Base-by-base conservation (phyloP, 2,888 invertebrate species). In the Nephrocerus scutellatus region DNA sequence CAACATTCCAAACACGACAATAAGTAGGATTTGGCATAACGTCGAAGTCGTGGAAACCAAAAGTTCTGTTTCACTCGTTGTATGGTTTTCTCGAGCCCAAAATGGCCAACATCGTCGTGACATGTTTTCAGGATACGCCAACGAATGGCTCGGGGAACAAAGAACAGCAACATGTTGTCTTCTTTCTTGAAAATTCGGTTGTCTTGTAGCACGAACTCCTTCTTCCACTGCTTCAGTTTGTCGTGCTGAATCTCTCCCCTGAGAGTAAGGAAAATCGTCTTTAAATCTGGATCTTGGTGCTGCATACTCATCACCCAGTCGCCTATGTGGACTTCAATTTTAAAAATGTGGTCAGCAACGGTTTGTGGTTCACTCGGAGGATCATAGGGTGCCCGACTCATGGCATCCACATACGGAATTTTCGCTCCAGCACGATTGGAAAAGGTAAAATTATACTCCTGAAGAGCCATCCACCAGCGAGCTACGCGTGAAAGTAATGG, bases 91-190 rank as follows among this genome's bases (percentile, higher is more conserved):
- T 36, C 28, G 13, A 29, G 13, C 6, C 36, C 36, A 29, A 28
- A 36, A 14, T 36, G 36, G 12, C 36, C 36, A 5, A 36, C 21
- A 9, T 28, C 36, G 21, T 36, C 36, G 14, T 28, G 36, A 13
- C 28, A 28, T 4, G 28, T 36, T 28, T 29, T 28, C 9, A 36
- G 8, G 9, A 26, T 26, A 9, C 36, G 26, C 36, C 36, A 28
- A 6, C 36, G 26, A 12, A 36, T 21, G 13, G 19, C 36, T 7
- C 8, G 5, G 14, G 36, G 36, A 7, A 36, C 36, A 6, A 19
- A n/a, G 8, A 18, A 36, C 19, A 30, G 19, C 30, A 30, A 30
- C 8, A 10, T n/a, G 12, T 30, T 12, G 19, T 16, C n/a, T 16
- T 30, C 30, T 20, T 30, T 30, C 19, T 10, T 18, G 7, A 30